Percentiles rank a stretch among this genome's conserved stretches.
Evolutionary conservation across 2,888 invertebrate species (phyloP).

Genomic region (Hartigia nigra): DNA sequence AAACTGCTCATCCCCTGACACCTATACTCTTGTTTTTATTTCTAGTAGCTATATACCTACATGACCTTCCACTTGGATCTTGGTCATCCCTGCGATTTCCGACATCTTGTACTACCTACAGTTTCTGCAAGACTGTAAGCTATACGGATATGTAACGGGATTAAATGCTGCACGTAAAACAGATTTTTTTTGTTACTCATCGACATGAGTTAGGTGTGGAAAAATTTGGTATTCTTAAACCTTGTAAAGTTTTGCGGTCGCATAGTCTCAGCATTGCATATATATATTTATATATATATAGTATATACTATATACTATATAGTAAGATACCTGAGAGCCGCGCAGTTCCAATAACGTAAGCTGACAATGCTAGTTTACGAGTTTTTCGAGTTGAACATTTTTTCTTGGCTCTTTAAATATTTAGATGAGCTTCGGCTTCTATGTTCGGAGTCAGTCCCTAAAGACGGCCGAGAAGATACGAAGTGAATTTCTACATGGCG

Average conservation of each 20-base stretch:
- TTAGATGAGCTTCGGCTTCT: background rate
- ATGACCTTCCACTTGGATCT: conserved; percentile 32
- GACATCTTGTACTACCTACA: background rate
- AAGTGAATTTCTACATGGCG: background rate
- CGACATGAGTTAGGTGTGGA: too few species aligned
- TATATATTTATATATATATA: too few species aligned
- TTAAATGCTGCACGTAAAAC: background rate
- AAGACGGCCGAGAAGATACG: background rate
- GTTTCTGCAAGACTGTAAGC: background rate
- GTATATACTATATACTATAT: too few species aligned
- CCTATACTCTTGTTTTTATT: conserved; percentile 62
- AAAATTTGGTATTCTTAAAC: background rate
- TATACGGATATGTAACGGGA: background rate
- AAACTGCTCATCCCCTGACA: conserved; percentile 61
- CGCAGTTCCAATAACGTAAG: background rate
- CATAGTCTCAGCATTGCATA: background rate
- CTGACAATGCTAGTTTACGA: background rate
- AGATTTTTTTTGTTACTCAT: background rate
- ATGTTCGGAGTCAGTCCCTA: background rate
- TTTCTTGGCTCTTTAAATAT: background rate
- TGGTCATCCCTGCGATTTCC: conserved; percentile 8
- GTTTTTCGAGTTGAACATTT: background rate
- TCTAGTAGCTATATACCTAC: conserved; percentile 42
- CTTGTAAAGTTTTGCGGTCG: background rate
- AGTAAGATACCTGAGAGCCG: background rate